Evolutionary conservation across 1,140 invertebrate genomes (phyloP).

Genomic region (Grapholita molesta): DNA sequence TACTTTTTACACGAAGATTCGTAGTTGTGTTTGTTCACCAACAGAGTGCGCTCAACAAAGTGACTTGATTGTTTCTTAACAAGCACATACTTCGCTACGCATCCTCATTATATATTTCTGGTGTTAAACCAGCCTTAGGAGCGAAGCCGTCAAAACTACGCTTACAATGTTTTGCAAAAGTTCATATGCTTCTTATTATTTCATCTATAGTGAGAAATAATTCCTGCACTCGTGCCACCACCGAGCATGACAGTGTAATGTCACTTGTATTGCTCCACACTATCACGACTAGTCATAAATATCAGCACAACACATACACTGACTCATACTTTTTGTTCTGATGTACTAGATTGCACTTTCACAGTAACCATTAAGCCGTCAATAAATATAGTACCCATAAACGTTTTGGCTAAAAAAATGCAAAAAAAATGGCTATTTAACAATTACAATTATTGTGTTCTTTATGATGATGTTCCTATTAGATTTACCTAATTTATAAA

Average conservation of each 20-base stretch:
- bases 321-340: slow-evolving; percentile 2
- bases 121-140: no score
- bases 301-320: slow-evolving; percentile 10
- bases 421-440: not conserved
- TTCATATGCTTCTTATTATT: not conserved
- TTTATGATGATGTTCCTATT: no score
- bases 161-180: not conserved
- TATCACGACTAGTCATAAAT: slow-evolving; percentile 14
- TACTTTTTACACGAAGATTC: no score
- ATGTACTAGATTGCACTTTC: slow-evolving; percentile 12
- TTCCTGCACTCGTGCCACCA: slow-evolving; percentile 72
- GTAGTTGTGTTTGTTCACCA: no score
- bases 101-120: no score
- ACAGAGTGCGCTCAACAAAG: no score
- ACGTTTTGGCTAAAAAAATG: not conserved
- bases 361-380: not conserved
- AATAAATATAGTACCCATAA: not conserved
- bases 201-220: not conserved
- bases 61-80: no score
- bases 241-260: slow-evolving; percentile 56
- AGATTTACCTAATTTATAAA: no score
- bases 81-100: no score
- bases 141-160: not conserved
- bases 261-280: slow-evolving; percentile 29
- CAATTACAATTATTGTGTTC: no score